phyloP scores from a whole-genome alignment of 2,888 invertebrate species.

The Cephus runcator region DNA sequence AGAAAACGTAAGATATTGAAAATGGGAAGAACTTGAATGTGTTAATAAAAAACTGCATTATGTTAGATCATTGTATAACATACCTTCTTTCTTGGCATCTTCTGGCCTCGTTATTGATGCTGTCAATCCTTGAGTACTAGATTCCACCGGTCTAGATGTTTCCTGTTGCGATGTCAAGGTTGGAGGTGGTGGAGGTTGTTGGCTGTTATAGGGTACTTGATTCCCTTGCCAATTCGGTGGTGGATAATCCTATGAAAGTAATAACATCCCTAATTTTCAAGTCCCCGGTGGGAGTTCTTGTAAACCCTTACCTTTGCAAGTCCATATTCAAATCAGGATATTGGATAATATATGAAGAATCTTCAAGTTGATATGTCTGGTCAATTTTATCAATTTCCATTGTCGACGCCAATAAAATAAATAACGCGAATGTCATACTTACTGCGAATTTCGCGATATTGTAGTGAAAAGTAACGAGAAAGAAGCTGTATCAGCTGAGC shows the following conservation, averaged over 20 bases:
- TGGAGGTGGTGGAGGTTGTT: constrained; percentile 54
- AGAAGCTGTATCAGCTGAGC: constrained; percentile 15
- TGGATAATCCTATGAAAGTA: constrained; percentile 59
- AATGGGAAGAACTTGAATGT: background rate
- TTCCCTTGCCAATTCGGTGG: constrained; percentile 59
- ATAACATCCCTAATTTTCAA: constrained; percentile 29
- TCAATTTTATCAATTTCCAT: constrained; percentile 40
- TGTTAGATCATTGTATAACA: constrained; percentile 13
- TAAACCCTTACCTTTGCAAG: constrained; percentile 51
- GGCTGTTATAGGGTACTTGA: constrained; percentile 59
- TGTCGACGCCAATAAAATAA: constrained; percentile 42
- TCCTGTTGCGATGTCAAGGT: constrained; percentile 46
- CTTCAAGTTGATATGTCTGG: constrained; percentile 42
- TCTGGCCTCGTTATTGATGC: constrained; percentile 50
- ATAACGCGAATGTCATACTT: constrained; percentile 46
- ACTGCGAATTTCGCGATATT: constrained; percentile 30
- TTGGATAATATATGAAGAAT: constrained; percentile 47
- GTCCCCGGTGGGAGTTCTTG: constrained; percentile 28
- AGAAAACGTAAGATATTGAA: constrained; percentile 2
- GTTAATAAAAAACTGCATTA: background rate
- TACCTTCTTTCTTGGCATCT: constrained; percentile 64
- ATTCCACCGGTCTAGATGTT: constrained; percentile 43
- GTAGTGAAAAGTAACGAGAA: constrained; percentile 25
- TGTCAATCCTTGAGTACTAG: background rate
- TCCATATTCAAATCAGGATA: constrained; percentile 48